Conservation (phyloP, 2,888 invertebrate genomes). For the Ischnura elegans region DNA sequence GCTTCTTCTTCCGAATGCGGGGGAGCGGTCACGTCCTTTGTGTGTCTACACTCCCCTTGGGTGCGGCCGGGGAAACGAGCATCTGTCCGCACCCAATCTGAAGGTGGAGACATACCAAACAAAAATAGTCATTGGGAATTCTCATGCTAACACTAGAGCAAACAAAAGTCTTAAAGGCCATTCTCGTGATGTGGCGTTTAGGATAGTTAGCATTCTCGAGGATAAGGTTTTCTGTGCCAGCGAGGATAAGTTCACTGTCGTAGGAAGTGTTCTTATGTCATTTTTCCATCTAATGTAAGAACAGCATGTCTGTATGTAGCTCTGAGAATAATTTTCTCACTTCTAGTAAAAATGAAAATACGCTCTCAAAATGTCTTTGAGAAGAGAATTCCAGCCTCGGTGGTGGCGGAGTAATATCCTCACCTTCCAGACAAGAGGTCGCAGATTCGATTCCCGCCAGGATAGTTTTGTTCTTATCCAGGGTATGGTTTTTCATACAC, state of each 20-base stretch:
- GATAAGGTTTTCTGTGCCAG: neutral
- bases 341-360: too few relatives aligned
- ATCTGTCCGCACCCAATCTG: slow-evolving; percentile 56
- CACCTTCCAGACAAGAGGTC: too few relatives aligned
- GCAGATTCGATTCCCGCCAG: too few relatives aligned
- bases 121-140: too few relatives aligned
- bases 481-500: too few relatives aligned
- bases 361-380: too few relatives aligned
- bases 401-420: too few relatives aligned
- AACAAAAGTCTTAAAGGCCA: neutral
- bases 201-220: neutral
- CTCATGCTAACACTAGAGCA: neutral
- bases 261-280: neutral
- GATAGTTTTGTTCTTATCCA: too few relatives aligned
- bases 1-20: slow-evolving; percentile 12
- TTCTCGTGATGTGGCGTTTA: neutral
- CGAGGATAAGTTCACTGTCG: neutral
- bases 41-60: neutral
- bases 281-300: too few relatives aligned
- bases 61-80: slow-evolving; percentile 35
- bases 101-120: slow-evolving; percentile 34
- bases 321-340: too few relatives aligned
- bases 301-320: too few relatives aligned
- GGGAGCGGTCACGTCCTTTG: slow-evolving; percentile 33
- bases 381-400: too few relatives aligned